These are phyloP conservation scores for Cryptops parisi DNA, from an alignment of 2,888 invertebrate genomes.

Conservation along the genomic window DNA sequence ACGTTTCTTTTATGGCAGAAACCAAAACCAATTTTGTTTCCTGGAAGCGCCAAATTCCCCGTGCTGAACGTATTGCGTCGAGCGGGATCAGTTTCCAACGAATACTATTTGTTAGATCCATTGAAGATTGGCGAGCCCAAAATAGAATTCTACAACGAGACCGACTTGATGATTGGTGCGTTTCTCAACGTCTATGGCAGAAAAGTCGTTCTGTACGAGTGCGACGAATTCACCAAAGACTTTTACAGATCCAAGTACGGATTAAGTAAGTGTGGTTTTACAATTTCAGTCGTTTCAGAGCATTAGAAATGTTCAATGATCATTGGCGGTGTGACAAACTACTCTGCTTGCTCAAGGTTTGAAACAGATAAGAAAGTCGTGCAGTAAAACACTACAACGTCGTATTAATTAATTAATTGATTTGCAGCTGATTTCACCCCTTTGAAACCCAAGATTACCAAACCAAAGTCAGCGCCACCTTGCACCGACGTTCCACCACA, in stretches of 20 bases:
- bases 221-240: conserved; percentile 70
- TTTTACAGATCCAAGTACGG: conserved; percentile 61
- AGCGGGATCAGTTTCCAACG: neutral
- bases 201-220: conserved; percentile 60
- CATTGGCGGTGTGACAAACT: too few species aligned
- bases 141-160: conserved; percentile 38
- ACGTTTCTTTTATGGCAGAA: neutral
- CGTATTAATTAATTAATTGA: neutral
- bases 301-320: too few species aligned
- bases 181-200: conserved; percentile 68
- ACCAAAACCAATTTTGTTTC: neutral
- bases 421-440: conserved; percentile 48
- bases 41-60: neutral
- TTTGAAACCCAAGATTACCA: conserved; percentile 27
- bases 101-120: neutral
- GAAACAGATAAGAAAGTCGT: too few species aligned
- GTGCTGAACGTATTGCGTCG: neutral
- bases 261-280: conserved; percentile 35
- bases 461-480: neutral
- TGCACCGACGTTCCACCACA: conserved; percentile 53
- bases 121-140: neutral
- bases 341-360: too few species aligned
- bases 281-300: neutral
- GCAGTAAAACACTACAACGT: neutral
- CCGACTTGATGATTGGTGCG: conserved; percentile 67